Conservation (phyloP, 1,140 invertebrate genomes). For the Yoshiicerus persimilis region DNA sequence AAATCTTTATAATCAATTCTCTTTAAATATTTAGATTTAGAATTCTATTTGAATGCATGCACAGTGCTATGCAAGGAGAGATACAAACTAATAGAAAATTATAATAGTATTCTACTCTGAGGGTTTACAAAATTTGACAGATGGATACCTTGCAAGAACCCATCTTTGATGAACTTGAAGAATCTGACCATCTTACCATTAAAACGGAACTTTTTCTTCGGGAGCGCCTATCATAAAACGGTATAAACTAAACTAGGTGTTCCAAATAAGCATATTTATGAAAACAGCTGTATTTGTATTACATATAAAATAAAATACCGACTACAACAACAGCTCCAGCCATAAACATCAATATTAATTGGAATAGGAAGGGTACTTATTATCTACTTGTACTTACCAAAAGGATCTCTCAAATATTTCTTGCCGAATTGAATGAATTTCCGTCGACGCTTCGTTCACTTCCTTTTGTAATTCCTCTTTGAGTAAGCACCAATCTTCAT, state of each 20-base stretch:
- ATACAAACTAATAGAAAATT: too few relatives aligned
- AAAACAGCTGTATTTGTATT: background rate
- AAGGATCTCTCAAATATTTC: background rate
- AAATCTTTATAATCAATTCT: too few relatives aligned
- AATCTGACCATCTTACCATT: background rate
- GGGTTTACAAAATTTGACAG: background rate
- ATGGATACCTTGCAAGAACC: background rate
- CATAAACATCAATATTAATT: too few relatives aligned
- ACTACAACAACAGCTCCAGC: background rate
- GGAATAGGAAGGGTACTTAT: too few relatives aligned
- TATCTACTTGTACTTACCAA: too few relatives aligned
- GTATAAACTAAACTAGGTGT: background rate
- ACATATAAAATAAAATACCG: background rate
- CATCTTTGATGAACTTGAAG: background rate
- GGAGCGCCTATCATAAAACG: background rate
- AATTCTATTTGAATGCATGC: too few relatives aligned
- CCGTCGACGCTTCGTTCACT: background rate
- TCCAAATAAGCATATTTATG: too few relatives aligned
- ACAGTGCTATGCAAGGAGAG: too few relatives aligned
- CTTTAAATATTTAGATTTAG: too few relatives aligned
- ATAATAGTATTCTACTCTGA: background rate
- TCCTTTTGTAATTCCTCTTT: background rate
- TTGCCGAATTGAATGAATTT: background rate
- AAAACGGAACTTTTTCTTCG: background rate
- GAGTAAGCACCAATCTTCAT: constrained; percentile 28